Evolutionary conservation across 2,888 invertebrate genomes (phyloP).

Genomic region (Orthosia gracilis): DNA sequence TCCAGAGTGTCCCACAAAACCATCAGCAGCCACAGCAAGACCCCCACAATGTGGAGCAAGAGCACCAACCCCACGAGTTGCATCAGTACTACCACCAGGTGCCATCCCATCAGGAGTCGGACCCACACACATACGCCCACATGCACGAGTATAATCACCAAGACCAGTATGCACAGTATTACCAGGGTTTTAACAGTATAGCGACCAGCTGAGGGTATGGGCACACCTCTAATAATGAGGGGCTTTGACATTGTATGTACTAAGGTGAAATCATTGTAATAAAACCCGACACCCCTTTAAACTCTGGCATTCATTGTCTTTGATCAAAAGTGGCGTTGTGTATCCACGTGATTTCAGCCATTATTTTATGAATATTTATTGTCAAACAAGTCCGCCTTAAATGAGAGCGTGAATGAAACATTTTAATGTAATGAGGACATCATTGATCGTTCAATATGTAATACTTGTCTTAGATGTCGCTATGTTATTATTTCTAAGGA

Average conservation of each 20-base stretch:
- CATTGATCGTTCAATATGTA: constrained; percentile 19
- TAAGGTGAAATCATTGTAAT: neutral
- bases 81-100: constrained; percentile 78
- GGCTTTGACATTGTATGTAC: constrained; percentile 37
- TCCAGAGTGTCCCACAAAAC: constrained; percentile 44
- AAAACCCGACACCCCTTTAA: neutral
- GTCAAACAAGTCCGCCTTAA: constrained; percentile 50
- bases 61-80: constrained; percentile 65
- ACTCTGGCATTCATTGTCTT: neutral
- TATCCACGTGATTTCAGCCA: constrained; percentile 15
- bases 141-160: constrained; percentile 55
- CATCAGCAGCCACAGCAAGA: constrained; percentile 70
- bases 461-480: constrained; percentile 52
- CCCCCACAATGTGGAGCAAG: constrained; percentile 69
- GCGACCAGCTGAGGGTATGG: constrained; percentile 79
- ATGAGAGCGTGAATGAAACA: constrained; percentile 38
- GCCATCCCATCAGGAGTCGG: constrained; percentile 45
- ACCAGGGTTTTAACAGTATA: constrained; percentile 76
- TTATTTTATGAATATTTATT: constrained; percentile 38
- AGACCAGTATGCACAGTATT: constrained; percentile 75
- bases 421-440: constrained; percentile 22
- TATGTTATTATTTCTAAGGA: constrained; percentile 13
- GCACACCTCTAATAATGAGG: constrained; percentile 52
- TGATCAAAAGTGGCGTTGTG: constrained; percentile 8
- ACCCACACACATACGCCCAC: constrained; percentile 43